Percentiles rank a stretch among this genome's conserved stretches.
phyloP scores from a whole-genome alignment of 2,888 invertebrate species.

The Spisula solida region DNA sequence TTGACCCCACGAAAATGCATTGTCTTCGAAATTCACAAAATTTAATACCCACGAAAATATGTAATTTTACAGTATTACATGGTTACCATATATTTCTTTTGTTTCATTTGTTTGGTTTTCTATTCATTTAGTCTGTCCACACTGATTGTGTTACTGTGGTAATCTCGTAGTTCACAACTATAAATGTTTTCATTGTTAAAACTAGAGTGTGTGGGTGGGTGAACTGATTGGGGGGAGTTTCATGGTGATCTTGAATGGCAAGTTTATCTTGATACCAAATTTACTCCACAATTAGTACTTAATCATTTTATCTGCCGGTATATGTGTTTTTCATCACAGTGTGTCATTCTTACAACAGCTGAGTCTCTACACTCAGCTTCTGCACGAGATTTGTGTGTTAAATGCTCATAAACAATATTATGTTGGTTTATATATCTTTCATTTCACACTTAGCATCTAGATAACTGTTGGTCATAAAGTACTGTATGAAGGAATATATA shows the following conservation, averaged over 20 bases:
- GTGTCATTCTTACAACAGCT: neutral
- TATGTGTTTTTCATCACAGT: slow-evolving; percentile 5
- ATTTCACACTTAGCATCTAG: neutral
- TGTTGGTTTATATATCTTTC: neutral
- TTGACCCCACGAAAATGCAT: too few relatives aligned
- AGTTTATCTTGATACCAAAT: slow-evolving; percentile 2
- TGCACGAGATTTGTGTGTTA: neutral
- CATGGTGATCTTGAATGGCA: neutral
- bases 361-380: neutral
- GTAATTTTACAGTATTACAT: too few relatives aligned
- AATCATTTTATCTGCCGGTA: neutral
- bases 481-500: too few relatives aligned
- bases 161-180: slow-evolving; percentile 5
- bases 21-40: too few relatives aligned
- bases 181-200: neutral
- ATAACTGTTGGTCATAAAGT: neutral
- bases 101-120: neutral
- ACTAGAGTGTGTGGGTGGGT: neutral
- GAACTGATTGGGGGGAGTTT: neutral
- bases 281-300: neutral
- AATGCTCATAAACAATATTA: neutral
- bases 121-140: neutral
- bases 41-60: too few relatives aligned
- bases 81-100: neutral
- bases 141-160: neutral